Conservation (phyloP, 2,113 vertebrate genomes). For the Anarhynchus alexandrinus region DNA sequence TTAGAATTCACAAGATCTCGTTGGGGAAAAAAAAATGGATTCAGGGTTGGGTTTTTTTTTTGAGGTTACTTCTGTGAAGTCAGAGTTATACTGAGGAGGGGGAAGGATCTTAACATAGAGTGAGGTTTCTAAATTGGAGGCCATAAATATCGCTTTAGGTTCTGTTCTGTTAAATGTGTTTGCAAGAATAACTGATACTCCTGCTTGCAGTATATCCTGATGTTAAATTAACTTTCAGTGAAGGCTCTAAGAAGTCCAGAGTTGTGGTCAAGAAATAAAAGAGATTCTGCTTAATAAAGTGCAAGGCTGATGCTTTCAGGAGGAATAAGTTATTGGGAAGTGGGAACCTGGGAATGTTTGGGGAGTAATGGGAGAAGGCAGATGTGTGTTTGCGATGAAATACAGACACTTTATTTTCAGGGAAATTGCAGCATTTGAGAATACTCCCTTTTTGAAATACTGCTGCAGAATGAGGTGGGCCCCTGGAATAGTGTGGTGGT, state of each 20-base stretch:
- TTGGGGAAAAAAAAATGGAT: neutral
- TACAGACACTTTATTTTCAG: rapidly evolving
- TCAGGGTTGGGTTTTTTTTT: neutral
- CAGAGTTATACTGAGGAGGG: neutral
- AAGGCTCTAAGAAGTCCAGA: neutral
- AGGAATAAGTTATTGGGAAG: neutral
- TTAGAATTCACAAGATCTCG: neutral
- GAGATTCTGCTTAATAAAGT: neutral
- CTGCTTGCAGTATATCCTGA: neutral
- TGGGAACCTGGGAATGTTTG: neutral
- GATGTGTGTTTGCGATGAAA: rapidly evolving
- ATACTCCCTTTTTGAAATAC: neutral
- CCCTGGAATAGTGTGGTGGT: neutral
- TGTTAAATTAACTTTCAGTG: neutral
- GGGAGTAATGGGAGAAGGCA: neutral
- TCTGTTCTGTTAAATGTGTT: neutral
- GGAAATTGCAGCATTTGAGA: neutral
- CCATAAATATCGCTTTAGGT: neutral
- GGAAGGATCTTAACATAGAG: neutral
- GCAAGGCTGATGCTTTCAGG: neutral
- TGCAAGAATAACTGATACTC: neutral
- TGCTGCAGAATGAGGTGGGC: neutral
- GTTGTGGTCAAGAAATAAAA: neutral
- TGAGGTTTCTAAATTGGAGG: neutral
- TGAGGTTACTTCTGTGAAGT: neutral